These are phyloP conservation scores for Druceiella hillmani DNA, from an alignment of 2,888 invertebrate genomes.

Conservation along the genomic window DNA sequence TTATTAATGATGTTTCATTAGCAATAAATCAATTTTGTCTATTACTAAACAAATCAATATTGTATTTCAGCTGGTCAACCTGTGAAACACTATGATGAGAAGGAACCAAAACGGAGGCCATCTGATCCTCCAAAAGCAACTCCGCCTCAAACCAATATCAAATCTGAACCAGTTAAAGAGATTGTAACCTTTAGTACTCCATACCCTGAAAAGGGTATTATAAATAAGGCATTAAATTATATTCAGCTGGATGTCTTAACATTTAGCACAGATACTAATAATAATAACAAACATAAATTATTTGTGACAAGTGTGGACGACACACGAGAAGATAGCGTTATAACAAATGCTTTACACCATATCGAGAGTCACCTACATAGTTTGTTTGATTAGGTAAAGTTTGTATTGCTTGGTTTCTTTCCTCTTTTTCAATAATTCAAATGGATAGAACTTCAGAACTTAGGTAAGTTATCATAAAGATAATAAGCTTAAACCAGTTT, in stretches of 20 bases:
- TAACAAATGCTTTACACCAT: slow-evolving; percentile 37
- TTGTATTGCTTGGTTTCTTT: no score
- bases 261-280: slow-evolving; percentile 1
- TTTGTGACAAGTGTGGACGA: no score
- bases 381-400: no score
- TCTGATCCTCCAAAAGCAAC: slow-evolving; percentile 20
- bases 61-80: no score
- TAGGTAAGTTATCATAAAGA: no score
- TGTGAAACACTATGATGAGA: slow-evolving; percentile 19
- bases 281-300: no score
- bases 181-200: slow-evolving; percentile 31
- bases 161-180: slow-evolving; percentile 19
- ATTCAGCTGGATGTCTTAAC: slow-evolving; percentile 48
- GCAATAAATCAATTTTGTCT: no score
- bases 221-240: slow-evolving; percentile 45
- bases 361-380: slow-evolving; percentile 46
- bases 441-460: no score
- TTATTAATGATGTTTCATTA: no score
- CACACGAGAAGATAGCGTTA: slow-evolving; percentile 33
- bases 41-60: no score
- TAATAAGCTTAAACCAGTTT: no score
- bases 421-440: no score
- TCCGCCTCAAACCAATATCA: slow-evolving; percentile 3
- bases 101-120: slow-evolving; percentile 23
- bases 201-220: slow-evolving; percentile 42